Conservation (phyloP, 2,797 vertebrate species). For the Paratrypauchen microcephalus region DNA sequence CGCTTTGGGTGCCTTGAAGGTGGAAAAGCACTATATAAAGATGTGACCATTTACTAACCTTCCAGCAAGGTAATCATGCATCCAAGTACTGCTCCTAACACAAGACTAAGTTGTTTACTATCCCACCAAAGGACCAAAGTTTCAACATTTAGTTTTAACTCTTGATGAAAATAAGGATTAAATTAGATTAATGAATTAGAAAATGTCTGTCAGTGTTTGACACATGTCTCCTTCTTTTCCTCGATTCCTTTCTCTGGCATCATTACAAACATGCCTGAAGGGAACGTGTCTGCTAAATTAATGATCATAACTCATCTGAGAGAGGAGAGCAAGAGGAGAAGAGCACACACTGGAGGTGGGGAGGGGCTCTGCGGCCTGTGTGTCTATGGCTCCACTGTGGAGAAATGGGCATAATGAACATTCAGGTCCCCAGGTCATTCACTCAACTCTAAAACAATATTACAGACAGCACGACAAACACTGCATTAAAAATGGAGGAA, state of each 20-base stretch:
- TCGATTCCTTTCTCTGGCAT: constrained; percentile 26
- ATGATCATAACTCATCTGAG: constrained; percentile 64
- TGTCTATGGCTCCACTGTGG: constrained; percentile 16
- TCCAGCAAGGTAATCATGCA: no score
- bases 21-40: no score
- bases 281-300: constrained; percentile 63
- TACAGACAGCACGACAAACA: constrained; percentile 20
- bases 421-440: constrained; percentile 39
- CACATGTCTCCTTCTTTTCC: constrained; percentile 7
- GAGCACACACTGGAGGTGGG: constrained; percentile 1
- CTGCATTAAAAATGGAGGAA: constrained; percentile 19
- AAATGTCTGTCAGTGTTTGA: background rate
- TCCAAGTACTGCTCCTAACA: no score
- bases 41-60: no score
- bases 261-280: constrained; percentile 63
- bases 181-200: background rate
- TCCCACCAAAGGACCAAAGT: no score
- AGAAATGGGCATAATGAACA: constrained; percentile 23
- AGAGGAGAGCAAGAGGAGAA: constrained; percentile 53
- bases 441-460: constrained; percentile 26
- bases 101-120: no score
- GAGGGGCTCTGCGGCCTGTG: constrained; percentile 17
- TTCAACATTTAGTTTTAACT: background rate
- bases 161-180: background rate
- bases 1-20: no score